phyloP scores from a whole-genome alignment of 2,797 vertebrate species.

The Eupleurogrammus muticus region DNA sequence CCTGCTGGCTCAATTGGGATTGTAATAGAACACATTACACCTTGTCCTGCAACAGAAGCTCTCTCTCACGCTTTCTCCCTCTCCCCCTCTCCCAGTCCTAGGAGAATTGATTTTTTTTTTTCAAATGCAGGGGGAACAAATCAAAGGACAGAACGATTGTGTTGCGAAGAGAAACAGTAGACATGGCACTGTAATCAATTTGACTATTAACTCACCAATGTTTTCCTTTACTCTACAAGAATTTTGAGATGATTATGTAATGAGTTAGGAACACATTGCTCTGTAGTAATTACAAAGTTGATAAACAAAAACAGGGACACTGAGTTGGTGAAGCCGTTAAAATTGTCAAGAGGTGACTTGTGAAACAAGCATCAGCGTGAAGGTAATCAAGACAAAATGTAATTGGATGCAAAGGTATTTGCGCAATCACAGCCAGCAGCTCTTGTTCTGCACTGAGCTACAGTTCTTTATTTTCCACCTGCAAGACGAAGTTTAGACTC shows the following conservation, averaged over 20 bases:
- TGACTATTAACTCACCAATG: conserved; percentile 74
- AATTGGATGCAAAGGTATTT: conserved; percentile 62
- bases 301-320: conserved; percentile 65
- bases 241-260: conserved; percentile 63
- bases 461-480: conserved; percentile 38
- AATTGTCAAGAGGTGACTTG: conserved; percentile 54
- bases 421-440: conserved; percentile 58
- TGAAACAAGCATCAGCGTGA: conserved; percentile 44
- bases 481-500: conserved; percentile 22
- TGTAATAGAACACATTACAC: conserved; percentile 78
- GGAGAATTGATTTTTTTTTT: conserved; percentile 80
- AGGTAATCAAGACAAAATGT: conserved; percentile 58
- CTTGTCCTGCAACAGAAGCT: conserved; percentile 71
- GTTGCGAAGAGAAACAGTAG: conserved; percentile 68
- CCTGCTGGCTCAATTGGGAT: conserved; percentile 75
- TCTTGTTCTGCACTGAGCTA: conserved; percentile 42
- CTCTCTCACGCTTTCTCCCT: conserved; percentile 39
- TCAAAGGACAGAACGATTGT: conserved; percentile 78
- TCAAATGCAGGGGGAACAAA: conserved; percentile 76
- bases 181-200: conserved; percentile 75
- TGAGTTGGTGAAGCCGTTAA: conserved; percentile 58
- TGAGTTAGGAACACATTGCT: conserved; percentile 56
- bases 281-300: conserved; percentile 64
- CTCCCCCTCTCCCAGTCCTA: conserved; percentile 48
- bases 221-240: conserved; percentile 62